Base-by-base conservation (phyloP, 2,113 vertebrate species). In the Lathamus discolor region DNA sequence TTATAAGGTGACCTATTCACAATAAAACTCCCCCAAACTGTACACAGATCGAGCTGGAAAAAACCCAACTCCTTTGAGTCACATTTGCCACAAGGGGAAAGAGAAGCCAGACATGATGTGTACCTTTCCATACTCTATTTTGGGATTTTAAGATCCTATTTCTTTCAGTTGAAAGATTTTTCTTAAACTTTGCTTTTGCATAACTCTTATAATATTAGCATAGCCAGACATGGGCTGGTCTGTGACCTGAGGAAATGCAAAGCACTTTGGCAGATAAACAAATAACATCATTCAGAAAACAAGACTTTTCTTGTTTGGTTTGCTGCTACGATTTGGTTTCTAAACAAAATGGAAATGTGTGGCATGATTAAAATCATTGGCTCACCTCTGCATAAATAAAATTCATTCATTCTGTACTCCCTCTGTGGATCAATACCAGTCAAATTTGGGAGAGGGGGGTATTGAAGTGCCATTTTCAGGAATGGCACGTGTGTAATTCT, bases 71-170 rank as follows among this genome's bases (percentile, higher is more conserved):
- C 82, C 87, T 98, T 98, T 98, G 98, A 98, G 98, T 98, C 98
- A 98, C 97, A 97, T 97, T 97, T 98, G 96, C 98, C 98, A 98
- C 95, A 89, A 92, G 95, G 88, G 90, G 93, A 96, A 92, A 91
- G 95, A 96, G 93, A 93, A 96, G 97, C 97, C 97, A 98, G 98
- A 98, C 98, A 95, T 98, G 98, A 98, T 97, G 98, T 98, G 97
- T 98, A 97, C 97, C 98, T 98, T 98, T 98, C 97, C 95, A 96
- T 87, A 84, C 90, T 81, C 98, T 98, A 98, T 98, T 98, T 98
- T 97, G 95, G 97, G 97, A 97, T 97, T 98, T 98, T 98, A 98
- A 97, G 97, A 97, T 98, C 97, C 97, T 97, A 94, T 97, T 98
- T 98, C 97, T 98, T 96, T 97, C 86, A 39, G 95, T 97, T 96